These are phyloP conservation scores for Andrena fulva DNA, from an alignment of 2,888 invertebrate genomes.

Conservation along the genomic window DNA sequence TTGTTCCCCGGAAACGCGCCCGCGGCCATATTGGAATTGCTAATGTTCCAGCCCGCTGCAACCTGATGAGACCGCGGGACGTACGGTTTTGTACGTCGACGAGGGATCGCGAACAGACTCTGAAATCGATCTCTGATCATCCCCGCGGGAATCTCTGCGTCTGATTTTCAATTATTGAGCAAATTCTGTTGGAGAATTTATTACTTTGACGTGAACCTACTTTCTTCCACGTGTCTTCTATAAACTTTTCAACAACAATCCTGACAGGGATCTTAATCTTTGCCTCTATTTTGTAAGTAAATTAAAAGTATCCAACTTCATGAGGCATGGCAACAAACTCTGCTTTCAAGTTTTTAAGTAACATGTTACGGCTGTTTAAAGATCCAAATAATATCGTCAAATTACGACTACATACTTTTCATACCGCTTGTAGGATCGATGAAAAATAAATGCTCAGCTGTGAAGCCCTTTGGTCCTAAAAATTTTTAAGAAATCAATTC, in stretches of 20 bases:
- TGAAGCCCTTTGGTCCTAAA: background rate
- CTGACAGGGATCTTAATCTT: too few relatives aligned
- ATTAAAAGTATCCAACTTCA: too few relatives aligned
- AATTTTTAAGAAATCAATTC: background rate
- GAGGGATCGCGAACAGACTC: constrained; percentile 44
- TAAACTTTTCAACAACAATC: too few relatives aligned
- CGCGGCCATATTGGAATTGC: constrained; percentile 81
- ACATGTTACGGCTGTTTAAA: too few relatives aligned
- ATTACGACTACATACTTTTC: too few relatives aligned
- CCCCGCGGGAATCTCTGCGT: background rate
- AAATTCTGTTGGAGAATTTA: background rate
- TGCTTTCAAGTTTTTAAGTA: too few relatives aligned
- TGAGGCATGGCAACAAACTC: too few relatives aligned
- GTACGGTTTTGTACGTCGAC: constrained; percentile 37
- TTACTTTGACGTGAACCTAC: background rate
- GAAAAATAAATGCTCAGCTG: too few relatives aligned
- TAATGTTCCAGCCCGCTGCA: constrained; percentile 73
- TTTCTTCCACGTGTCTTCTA: too few relatives aligned
- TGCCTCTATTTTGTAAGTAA: too few relatives aligned
- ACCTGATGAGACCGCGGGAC: constrained; percentile 57
- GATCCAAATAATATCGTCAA: too few relatives aligned
- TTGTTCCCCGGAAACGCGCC: constrained; percentile 80
- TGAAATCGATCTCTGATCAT: constrained; percentile 29
- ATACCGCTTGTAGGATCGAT: too few relatives aligned
- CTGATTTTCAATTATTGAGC: background rate